Conservation (phyloP, 2,797 vertebrate species). For the Sphaeramia orbicularis region DNA sequence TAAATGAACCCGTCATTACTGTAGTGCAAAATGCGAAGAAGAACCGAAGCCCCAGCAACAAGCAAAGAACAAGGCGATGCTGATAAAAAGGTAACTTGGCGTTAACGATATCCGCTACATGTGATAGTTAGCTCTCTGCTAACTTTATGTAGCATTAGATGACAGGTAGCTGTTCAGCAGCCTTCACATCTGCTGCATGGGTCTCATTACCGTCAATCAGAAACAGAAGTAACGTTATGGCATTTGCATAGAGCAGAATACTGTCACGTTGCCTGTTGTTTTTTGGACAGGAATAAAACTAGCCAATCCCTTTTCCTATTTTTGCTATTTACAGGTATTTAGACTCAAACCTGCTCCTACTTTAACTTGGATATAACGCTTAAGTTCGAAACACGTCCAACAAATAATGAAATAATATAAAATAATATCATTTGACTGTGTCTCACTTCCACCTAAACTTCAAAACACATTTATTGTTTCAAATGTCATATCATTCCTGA, state of each 20-base stretch:
- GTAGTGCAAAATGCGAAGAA: slow-evolving; percentile 73
- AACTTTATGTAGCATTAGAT: slow-evolving; percentile 23
- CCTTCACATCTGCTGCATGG: too few species aligned
- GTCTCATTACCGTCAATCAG: background rate
- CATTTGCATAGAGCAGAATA: background rate
- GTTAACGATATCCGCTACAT: background rate
- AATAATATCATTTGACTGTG: too few species aligned
- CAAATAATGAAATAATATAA: background rate
- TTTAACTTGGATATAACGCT: background rate
- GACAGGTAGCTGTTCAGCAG: background rate
- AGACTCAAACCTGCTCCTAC: fast-evolving
- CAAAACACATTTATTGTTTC: too few species aligned
- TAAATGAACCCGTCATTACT: background rate
- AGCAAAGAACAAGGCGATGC: slow-evolving; percentile 37
- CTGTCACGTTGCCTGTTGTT: background rate
- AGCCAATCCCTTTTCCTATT: background rate
- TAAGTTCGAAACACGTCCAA: background rate
- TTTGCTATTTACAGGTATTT: slow-evolving; percentile 1
- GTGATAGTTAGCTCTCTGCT: slow-evolving; percentile 6
- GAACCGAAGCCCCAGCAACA: slow-evolving; percentile 63
- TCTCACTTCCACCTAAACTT: too few species aligned
- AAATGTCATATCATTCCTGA: too few species aligned
- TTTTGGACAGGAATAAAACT: background rate
- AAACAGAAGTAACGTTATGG: background rate
- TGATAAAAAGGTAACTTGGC: slow-evolving; percentile 68